A percentile compares a stretch with the other conserved stretches of the same genome.
Conservation (phyloP, 2,113 vertebrate genomes). For the Cisticola juncidis region DNA sequence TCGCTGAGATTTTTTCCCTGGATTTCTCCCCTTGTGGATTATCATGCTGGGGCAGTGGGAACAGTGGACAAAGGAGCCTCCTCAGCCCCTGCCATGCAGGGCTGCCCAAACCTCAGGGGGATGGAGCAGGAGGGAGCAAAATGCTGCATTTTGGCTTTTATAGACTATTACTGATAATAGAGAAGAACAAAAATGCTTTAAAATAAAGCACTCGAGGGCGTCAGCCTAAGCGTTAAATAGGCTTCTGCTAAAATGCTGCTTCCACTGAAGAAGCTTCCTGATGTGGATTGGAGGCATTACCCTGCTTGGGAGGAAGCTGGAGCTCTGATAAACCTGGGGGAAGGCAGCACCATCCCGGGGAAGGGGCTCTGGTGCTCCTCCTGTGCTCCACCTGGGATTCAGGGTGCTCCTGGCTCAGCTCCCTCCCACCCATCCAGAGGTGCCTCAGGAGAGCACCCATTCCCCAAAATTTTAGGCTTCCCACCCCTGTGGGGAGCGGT, state of each 20-base stretch:
- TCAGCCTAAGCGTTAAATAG: constrained; percentile 32
- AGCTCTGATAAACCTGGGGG: neutral
- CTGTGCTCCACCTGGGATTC: neutral
- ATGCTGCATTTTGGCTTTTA: neutral
- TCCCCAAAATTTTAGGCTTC: neutral
- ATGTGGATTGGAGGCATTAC: neutral
- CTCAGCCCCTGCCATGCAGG: neutral
- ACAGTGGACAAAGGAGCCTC: neutral
- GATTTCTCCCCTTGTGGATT: neutral
- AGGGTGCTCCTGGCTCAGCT: neutral
- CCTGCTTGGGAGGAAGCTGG: neutral
- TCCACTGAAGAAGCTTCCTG: neutral
- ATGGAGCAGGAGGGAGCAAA: neutral
- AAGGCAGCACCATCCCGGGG: accelerated
- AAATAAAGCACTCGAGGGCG: constrained; percentile 34
- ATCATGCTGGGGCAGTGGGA: neutral
- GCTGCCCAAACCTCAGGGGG: neutral
- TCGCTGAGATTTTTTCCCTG: accelerated
- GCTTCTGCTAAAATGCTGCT: constrained; percentile 9
- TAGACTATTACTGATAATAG: constrained; percentile 6
- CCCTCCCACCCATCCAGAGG: too few relatives aligned
- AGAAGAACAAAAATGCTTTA: constrained; percentile 32
- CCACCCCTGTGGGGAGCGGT: accelerated
- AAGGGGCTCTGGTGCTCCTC: neutral
- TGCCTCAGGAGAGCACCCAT: neutral